These are phyloP conservation scores for Oceanodroma leucorhoa DNA, from an alignment of 2,797 vertebrate genomes.

Conservation along the genomic window DNA sequence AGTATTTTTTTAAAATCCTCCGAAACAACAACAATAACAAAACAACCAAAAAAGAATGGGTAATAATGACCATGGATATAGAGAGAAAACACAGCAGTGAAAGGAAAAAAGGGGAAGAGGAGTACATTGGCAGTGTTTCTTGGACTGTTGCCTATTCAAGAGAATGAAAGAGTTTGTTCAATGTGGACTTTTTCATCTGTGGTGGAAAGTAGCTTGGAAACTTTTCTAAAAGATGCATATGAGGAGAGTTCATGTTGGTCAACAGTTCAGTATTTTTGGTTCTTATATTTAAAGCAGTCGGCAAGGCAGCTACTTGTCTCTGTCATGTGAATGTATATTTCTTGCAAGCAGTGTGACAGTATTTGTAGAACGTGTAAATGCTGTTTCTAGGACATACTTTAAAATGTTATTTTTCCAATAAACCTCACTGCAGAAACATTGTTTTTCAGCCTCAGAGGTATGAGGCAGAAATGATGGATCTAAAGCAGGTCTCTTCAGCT, in stretches of 20 bases:
- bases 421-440: background rate
- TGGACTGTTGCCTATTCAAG: background rate
- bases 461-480: background rate
- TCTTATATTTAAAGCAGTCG: background rate
- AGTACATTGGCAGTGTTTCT: background rate
- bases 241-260: background rate
- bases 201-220: background rate
- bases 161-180: background rate
- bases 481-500: background rate
- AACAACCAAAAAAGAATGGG: rapidly evolving
- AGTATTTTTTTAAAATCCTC: background rate
- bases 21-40: background rate
- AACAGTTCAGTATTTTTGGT: background rate
- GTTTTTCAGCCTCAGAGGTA: background rate
- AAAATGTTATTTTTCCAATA: background rate
- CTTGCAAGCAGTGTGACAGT: background rate
- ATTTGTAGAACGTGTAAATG: background rate
- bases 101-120: background rate
- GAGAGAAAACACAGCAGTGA: background rate
- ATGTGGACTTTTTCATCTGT: background rate
- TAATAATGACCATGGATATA: background rate
- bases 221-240: background rate
- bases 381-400: background rate
- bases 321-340: background rate
- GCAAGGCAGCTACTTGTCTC: background rate